Percentiles rank a stretch among this genome's conserved stretches.
Evolutionary conservation across 2,113 vertebrate genomes (phyloP).

Genomic region (Columba livia): DNA sequence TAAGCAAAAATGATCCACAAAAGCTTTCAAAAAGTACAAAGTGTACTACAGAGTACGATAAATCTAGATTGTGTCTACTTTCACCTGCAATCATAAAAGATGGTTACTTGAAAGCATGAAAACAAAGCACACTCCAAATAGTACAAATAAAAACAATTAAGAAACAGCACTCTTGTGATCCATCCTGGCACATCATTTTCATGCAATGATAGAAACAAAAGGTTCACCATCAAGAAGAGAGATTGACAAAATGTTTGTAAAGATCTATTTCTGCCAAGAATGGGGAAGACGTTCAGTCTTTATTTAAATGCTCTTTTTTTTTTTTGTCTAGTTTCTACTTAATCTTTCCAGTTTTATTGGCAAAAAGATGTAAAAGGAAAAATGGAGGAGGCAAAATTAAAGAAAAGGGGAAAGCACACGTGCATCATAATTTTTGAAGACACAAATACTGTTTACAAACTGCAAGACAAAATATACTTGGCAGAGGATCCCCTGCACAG

Average conservation of each 20-base stretch:
- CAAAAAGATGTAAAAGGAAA: background rate
- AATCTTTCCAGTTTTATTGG: background rate
- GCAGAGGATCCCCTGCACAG: background rate
- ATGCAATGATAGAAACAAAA: background rate
- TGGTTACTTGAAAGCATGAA: background rate
- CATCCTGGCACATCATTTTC: background rate
- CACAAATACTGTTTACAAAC: background rate
- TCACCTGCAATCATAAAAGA: background rate
- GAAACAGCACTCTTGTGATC: background rate
- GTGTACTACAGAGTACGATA: background rate
- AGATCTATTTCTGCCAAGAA: background rate
- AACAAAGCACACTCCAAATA: background rate
- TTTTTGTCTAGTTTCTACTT: background rate
- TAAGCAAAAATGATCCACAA: background rate
- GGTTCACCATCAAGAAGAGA: background rate
- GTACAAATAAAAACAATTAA: background rate
- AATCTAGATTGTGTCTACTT: background rate
- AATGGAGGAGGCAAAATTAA: background rate
- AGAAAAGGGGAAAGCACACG: background rate
- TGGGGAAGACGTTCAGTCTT: background rate
- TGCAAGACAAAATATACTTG: background rate
- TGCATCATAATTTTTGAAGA: background rate
- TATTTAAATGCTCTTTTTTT: conserved; percentile 30
- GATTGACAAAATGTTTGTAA: background rate
- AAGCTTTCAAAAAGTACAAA: conserved; percentile 1